Base-by-base conservation (phyloP, 2,888 invertebrate genomes). In the Clusia tigrina region DNA sequence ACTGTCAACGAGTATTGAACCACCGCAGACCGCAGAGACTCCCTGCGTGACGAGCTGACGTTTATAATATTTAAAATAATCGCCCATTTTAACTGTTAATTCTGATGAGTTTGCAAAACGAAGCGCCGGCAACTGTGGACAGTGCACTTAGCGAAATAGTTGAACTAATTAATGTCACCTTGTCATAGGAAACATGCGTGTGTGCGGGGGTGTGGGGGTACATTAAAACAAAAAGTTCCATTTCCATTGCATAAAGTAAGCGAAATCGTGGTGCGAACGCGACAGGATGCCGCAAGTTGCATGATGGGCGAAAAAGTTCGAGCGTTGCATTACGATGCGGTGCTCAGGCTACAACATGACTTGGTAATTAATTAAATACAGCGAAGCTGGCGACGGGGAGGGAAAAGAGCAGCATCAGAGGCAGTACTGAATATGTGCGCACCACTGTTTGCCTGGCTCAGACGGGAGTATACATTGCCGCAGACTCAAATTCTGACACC, bases 331-430 rank as follows among this genome's bases (percentile, higher is more conserved):
- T 54, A 54, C 37, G 18, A 17, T 15, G 56, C 42, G 56, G 42
- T 15, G n/a, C 32, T 12, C 12, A n/a, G n/a, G 42, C 42, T 15
- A n/a, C 60, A 32, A 68, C 63, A 66, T 66, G 67, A 63, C 57
- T 68, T 64, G 65, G 66, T 71, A 71, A 72, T 72, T 72, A 72
- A 72, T 72, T 72, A 68, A 67, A 67, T 63, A 69, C 69, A 67
- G 52, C 26, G 24, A n/a, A 42, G 42, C n/a, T 12, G n/a, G 42
- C 42, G 42, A 3, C 9, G 32, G 32, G n/a, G 42, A 6, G n/a
- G n/a, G 42, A 42, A 6, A n/a, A 15, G 9, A n/a, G 42, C 42
- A 42, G n/a, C 42, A n/a, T 3, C n/a, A 42, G n/a, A 42, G n/a
- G n/a, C 32, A 32, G 6, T 5, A 12, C 6, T 42, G 42, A 3